A percentile compares a stretch with the other conserved stretches of the same genome.
Evolutionary conservation across 1,140 invertebrate species (phyloP).

Genomic region (Hypothenemus hampei): DNA sequence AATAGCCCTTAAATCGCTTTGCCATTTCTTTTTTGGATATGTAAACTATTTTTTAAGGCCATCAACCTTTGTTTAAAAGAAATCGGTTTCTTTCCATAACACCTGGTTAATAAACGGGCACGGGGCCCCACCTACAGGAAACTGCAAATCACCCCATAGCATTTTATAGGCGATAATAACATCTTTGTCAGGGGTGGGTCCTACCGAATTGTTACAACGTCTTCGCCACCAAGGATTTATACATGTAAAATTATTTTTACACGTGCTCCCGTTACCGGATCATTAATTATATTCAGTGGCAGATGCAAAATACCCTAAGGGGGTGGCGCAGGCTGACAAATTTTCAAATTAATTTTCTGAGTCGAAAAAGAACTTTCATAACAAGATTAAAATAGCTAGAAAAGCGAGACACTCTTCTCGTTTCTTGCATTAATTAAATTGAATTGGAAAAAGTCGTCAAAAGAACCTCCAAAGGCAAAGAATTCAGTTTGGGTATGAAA

Average conservation of each 20-base stretch:
- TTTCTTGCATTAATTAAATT: slow-evolving; percentile 20
- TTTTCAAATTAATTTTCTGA: not conserved
- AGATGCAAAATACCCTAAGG: not conserved
- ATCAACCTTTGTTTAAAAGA: too few relatives aligned
- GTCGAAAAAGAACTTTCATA: not conserved
- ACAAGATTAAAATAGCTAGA: not conserved
- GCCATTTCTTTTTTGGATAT: too few relatives aligned
- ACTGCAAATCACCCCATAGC: not conserved
- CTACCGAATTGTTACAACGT: slow-evolving; percentile 10
- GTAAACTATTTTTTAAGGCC: too few relatives aligned
- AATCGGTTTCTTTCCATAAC: not conserved
- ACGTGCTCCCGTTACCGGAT: slow-evolving; percentile 12
- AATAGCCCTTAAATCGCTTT: too few relatives aligned
- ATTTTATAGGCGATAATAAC: slow-evolving; percentile 10
- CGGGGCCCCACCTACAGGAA: not conserved
- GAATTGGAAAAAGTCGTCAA: not conserved
- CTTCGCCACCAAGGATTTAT: not conserved
- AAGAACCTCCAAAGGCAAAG: not conserved
- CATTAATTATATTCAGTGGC: not conserved
- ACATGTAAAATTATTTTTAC: slow-evolving; percentile 14
- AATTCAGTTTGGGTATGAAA: not conserved
- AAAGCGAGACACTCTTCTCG: not conserved
- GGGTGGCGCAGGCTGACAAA: not conserved
- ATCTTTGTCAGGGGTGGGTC: slow-evolving; percentile 8
- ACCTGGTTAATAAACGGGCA: not conserved